These are phyloP conservation scores for Operophtera brumata DNA, from an alignment of 2,888 invertebrate species.

Conservation along the genomic window DNA sequence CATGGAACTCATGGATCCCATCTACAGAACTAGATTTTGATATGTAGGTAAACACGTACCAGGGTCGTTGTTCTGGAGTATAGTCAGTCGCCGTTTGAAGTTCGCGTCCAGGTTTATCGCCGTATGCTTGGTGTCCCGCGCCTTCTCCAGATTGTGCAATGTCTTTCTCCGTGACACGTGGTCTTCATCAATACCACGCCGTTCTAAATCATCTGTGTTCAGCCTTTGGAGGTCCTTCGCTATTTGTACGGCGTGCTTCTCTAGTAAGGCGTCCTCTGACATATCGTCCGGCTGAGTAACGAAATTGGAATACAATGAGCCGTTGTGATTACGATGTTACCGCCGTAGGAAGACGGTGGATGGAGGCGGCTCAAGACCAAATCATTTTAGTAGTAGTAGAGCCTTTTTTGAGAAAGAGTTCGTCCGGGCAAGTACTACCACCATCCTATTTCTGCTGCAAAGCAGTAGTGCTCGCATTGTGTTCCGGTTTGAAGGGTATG, in stretches of 20 bases:
- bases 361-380: too few relatives aligned
- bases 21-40: too few relatives aligned
- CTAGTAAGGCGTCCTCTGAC: constrained; percentile 90
- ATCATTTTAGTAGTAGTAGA: too few relatives aligned
- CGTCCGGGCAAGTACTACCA: too few relatives aligned
- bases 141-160: constrained; percentile 92
- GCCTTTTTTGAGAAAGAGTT: too few relatives aligned
- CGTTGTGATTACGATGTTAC: too few relatives aligned
- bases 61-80: constrained; percentile 85
- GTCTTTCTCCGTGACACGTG: constrained; percentile 90
- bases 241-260: constrained; percentile 94
- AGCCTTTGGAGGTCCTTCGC: constrained; percentile 92
- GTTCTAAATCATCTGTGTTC: constrained; percentile 90
- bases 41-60: too few relatives aligned
- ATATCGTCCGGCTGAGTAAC: constrained; percentile 85
- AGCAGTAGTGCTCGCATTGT: too few relatives aligned
- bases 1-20: too few relatives aligned
- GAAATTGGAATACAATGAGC: background rate
- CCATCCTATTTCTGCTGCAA: too few relatives aligned
- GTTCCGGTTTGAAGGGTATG: too few relatives aligned
- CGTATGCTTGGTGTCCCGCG: constrained; percentile 88
- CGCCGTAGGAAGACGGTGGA: too few relatives aligned
- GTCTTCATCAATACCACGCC: constrained; percentile 85
- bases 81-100: constrained; percentile 93
- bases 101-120: constrained; percentile 96